Conservation (phyloP, 2,113 vertebrate species). For the Smithornis capensis region DNA sequence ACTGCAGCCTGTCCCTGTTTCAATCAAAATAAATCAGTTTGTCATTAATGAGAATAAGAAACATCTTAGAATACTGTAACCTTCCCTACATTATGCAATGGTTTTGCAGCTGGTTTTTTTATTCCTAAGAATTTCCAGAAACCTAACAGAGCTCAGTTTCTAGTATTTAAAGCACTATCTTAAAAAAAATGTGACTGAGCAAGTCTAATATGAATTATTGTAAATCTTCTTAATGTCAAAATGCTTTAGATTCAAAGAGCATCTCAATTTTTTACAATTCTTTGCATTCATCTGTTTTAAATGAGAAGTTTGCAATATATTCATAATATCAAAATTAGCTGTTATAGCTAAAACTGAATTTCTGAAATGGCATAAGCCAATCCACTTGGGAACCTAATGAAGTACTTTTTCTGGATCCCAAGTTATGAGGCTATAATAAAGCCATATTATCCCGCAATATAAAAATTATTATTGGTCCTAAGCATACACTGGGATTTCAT, state of each 20-base stretch:
- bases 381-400: neutral
- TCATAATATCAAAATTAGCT: neutral
- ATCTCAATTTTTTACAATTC: neutral
- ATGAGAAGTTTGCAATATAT: neutral
- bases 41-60: neutral
- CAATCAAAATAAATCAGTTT: neutral
- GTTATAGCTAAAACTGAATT: neutral
- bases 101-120: too few species aligned
- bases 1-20: neutral
- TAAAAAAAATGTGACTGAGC: neutral
- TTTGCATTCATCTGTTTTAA: neutral
- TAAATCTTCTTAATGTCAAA: neutral
- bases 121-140: neutral
- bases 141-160: neutral
- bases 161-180: neutral
- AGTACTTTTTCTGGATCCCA: neutral
- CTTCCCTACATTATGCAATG: neutral
- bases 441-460: neutral
- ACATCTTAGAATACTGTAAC: neutral
- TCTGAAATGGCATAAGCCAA: neutral
- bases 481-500: neutral
- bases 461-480: neutral
- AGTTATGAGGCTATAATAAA: neutral
- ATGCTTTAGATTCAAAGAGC: neutral
- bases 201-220: neutral